Evolutionary conservation across 2,113 vertebrate species (phyloP).

Genomic region (Gambusia affinis): DNA sequence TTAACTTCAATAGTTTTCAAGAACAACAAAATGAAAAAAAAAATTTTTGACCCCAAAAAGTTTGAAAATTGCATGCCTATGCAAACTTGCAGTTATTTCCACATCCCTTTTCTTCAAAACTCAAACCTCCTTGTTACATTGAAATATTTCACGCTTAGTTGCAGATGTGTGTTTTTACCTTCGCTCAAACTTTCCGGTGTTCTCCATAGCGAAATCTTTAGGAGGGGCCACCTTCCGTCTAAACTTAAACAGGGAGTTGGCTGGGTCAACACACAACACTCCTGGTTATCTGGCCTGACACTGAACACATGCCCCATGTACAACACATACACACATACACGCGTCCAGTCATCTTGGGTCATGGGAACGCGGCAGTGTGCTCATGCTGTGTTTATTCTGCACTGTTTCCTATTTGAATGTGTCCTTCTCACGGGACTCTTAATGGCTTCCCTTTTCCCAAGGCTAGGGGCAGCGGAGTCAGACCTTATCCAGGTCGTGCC

Average conservation of each 20-base stretch:
- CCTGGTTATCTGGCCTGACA: constrained; percentile 62
- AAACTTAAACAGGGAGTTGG: constrained; percentile 44
- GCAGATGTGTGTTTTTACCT: constrained; percentile 8
- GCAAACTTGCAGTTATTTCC: background rate
- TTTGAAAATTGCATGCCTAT: background rate
- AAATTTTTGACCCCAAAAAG: background rate
- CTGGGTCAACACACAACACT: constrained; percentile 46
- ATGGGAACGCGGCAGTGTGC: constrained; percentile 72
- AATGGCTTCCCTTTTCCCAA: constrained; percentile 81
- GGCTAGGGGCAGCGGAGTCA: constrained; percentile 64
- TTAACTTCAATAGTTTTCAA: background rate
- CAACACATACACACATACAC: constrained; percentile 38
- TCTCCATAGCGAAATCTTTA: background rate
- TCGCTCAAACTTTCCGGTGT: background rate
- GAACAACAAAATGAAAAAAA: background rate
- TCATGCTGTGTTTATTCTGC: constrained; percentile 74
- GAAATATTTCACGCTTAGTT: background rate
- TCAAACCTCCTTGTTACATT: no score
- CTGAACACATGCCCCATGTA: constrained; percentile 49
- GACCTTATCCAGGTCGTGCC: constrained; percentile 68
- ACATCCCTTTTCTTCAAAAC: no score
- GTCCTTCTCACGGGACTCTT: constrained; percentile 79
- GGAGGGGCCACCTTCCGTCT: constrained; percentile 36
- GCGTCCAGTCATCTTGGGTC: constrained; percentile 69
- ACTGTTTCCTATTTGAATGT: constrained; percentile 77